Conservation (phyloP, 2,797 vertebrate genomes). For the Manis pentadactyla region DNA sequence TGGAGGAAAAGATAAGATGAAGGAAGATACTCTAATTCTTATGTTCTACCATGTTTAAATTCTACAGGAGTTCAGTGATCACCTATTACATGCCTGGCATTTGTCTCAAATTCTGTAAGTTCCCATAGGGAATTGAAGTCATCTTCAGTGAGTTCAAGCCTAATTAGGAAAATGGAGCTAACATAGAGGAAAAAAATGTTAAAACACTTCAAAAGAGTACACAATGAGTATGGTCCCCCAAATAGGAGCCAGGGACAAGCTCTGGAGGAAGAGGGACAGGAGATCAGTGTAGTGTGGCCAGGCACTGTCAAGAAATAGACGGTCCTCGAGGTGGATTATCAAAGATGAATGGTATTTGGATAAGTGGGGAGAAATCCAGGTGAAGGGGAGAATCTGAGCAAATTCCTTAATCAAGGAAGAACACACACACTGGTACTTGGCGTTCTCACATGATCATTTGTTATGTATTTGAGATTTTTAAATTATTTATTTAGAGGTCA, state of each 20-base stretch:
- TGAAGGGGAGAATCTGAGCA: background rate
- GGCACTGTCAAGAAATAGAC: background rate
- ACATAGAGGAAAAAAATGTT: background rate
- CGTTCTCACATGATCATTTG: background rate
- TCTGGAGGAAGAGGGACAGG: background rate
- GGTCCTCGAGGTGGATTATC: background rate
- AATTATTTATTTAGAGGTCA: conserved; percentile 14
- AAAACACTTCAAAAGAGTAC: background rate
- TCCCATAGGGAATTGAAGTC: background rate
- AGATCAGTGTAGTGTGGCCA: background rate
- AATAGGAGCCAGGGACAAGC: background rate
- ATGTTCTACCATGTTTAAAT: background rate
- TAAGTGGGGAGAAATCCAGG: background rate
- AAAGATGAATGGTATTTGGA: background rate
- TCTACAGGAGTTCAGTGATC: background rate
- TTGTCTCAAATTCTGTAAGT: no score
- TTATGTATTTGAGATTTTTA: background rate
- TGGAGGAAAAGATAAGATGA: background rate
- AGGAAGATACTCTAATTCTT: conserved; percentile 10
- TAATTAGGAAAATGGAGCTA: conserved; percentile 32
- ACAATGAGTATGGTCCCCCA: background rate
- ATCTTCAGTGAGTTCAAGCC: background rate
- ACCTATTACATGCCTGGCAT: no score
- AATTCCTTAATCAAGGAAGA: background rate
- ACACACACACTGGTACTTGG: background rate